These are phyloP conservation scores for Dorcus hopei DNA, from an alignment of 2,888 invertebrate genomes.

Conservation along the genomic window DNA sequence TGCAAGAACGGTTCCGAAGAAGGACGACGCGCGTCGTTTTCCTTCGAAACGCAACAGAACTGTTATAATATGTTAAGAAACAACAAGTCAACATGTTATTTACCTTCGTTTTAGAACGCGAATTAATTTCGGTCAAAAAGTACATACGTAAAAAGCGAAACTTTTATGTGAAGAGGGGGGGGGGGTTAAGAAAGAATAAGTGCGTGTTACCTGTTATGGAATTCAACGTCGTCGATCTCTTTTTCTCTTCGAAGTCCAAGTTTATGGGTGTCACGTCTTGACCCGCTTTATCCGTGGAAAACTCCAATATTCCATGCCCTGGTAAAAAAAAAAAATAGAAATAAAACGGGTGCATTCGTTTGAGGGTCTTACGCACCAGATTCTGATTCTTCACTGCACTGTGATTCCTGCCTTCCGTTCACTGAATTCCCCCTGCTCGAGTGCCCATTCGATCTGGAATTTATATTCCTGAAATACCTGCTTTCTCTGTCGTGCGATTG, in stretches of 20 bases:
- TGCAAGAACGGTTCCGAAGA: background rate
- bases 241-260: constrained; percentile 70
- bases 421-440: constrained; percentile 46
- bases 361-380: constrained; percentile 38
- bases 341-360: background rate
- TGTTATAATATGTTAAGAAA: too few species aligned
- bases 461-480: constrained; percentile 38
- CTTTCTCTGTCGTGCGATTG: constrained; percentile 47
- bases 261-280: constrained; percentile 85
- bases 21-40: too few species aligned
- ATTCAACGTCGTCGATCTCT: constrained; percentile 68
- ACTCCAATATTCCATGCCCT: constrained; percentile 76
- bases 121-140: background rate
- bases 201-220: constrained; percentile 66
- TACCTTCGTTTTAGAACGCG: background rate
- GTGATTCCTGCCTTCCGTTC: constrained; percentile 47
- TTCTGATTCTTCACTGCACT: constrained; percentile 52
- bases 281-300: constrained; percentile 83
- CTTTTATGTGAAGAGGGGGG: background rate
- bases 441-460: constrained; percentile 43
- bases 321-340: constrained; percentile 6
- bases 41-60: background rate
- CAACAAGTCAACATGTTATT: background rate
- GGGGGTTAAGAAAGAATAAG: constrained; percentile 1
- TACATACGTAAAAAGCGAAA: background rate